A percentile compares a stretch with the other conserved stretches of the same genome.
Evolutionary conservation across 2,888 invertebrate genomes (phyloP).

Genomic region (Tortricodes alternella): DNA sequence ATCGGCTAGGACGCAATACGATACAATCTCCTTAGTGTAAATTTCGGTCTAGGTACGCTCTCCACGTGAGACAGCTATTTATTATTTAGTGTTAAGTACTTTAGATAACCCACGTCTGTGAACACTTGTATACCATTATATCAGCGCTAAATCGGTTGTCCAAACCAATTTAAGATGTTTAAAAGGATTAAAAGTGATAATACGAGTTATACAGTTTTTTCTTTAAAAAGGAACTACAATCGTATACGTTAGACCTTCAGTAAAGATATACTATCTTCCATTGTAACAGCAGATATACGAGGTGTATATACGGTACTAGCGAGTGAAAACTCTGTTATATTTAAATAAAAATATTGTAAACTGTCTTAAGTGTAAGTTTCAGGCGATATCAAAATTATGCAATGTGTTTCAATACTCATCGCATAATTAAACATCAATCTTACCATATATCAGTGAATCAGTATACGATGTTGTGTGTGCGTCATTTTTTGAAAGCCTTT

Average conservation of each 20-base stretch:
- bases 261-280: constrained; percentile 73
- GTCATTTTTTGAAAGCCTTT: constrained; percentile 21
- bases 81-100: constrained; percentile 80
- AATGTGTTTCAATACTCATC: constrained; percentile 34
- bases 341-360: constrained; percentile 77
- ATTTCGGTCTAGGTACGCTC: constrained; percentile 74
- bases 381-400: constrained; percentile 57
- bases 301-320: constrained; percentile 76
- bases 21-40: constrained; percentile 78
- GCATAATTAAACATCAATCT: constrained; percentile 26
- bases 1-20: constrained; percentile 71
- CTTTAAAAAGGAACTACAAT: constrained; percentile 83
- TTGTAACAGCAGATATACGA: constrained; percentile 79
- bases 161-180: constrained; percentile 65
- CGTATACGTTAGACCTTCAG: constrained; percentile 87
- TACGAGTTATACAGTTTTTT: constrained; percentile 73
- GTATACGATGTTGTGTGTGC: constrained; percentile 27
- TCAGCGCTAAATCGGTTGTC: constrained; percentile 69
- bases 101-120: constrained; percentile 76
- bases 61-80: constrained; percentile 76
- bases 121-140: constrained; percentile 79
- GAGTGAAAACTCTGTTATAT: constrained; percentile 80
- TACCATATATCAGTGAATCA: constrained; percentile 22
- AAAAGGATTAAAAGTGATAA: constrained; percentile 61
- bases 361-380: constrained; percentile 70